Conservation (phyloP, 2,797 vertebrate species). For the Pangasius sanitwongsei region DNA sequence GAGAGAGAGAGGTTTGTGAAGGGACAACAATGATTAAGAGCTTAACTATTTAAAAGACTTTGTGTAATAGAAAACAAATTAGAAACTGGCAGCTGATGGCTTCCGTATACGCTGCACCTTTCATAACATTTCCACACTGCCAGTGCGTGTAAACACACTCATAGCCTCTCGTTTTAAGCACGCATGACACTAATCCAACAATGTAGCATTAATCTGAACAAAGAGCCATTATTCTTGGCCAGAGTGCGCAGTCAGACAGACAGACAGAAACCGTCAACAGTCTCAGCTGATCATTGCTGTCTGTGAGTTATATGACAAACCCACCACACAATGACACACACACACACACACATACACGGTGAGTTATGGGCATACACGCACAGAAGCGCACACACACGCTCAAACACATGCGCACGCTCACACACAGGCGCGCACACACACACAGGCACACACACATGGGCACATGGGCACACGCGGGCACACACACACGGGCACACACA, state of each 20-base stretch:
- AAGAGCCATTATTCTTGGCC: slow-evolving; percentile 36
- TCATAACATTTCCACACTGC: background rate
- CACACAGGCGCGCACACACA: background rate
- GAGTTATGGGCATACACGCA: too few relatives aligned
- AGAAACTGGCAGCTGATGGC: slow-evolving; percentile 12
- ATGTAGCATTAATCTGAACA: slow-evolving; percentile 43
- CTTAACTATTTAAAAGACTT: background rate
- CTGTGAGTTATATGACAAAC: background rate
- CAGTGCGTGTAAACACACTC: slow-evolving; percentile 11
- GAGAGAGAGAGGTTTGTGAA: background rate
- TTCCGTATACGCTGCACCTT: background rate
- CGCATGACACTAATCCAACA: slow-evolving; percentile 2
- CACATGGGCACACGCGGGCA: background rate
- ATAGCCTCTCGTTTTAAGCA: slow-evolving; percentile 6
- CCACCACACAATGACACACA: background rate
- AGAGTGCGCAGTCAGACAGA: slow-evolving; percentile 13
- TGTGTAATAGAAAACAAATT: background rate
- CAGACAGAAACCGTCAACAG: background rate
- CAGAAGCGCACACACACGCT: too few relatives aligned
- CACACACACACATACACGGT: background rate
- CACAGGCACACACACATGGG: background rate
- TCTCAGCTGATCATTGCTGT: slow-evolving; percentile 20
- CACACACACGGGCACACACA: too few relatives aligned
- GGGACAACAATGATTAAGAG: background rate
- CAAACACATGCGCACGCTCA: too few relatives aligned